Base-by-base conservation (phyloP, 2,797 vertebrate genomes). In the Tapirus indicus region DNA sequence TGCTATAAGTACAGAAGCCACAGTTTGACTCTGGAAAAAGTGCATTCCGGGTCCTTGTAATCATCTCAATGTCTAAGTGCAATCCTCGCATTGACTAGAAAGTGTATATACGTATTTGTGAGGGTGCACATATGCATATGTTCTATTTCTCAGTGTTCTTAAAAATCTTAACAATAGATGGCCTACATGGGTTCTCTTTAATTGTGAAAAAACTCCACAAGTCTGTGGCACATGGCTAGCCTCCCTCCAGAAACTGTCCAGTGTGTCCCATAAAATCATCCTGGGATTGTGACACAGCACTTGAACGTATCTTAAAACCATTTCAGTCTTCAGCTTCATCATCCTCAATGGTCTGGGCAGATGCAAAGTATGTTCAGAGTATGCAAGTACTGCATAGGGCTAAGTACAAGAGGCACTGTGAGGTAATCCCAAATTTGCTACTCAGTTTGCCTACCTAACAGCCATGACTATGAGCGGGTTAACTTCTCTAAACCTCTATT, bases 191-290 rank as follows among this genome's bases (percentile, higher is more conserved):
- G 7, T 69, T 97, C 10, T 96, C 12, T 49, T 62, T 80, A 71
- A 66, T 38, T 75, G 25, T 68, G 47, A 64, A 32, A 68, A 68
- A 80, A n/a, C 10, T 68, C n/a, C 21, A 23, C 27, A 80, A 32
- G 5, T 74, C 62, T 89, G 11, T 66, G 25, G 60, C 13, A 27
- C 7, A 23, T 18, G 16, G 14, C 27, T 12, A 71, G 8, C 3
- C 29, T 97, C 49, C 82, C 18, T 97, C 90, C 75, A 97, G 68
- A 95, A 54, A 13, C 89, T 72, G n/a, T 56, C 58, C 66, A 54
- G 2, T 71, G 52, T 85, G n/a, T 49, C 71, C 44, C 72, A 94
- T 88, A 91, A 79, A 97, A 92, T 77, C 85, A 6, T 71, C 68
- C 64, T 79, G 88, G 66, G 47, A 16, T 32, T 80, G 32, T 95